Conservation (phyloP, 2,113 vertebrate species). For the Stegostoma tigrinum region DNA sequence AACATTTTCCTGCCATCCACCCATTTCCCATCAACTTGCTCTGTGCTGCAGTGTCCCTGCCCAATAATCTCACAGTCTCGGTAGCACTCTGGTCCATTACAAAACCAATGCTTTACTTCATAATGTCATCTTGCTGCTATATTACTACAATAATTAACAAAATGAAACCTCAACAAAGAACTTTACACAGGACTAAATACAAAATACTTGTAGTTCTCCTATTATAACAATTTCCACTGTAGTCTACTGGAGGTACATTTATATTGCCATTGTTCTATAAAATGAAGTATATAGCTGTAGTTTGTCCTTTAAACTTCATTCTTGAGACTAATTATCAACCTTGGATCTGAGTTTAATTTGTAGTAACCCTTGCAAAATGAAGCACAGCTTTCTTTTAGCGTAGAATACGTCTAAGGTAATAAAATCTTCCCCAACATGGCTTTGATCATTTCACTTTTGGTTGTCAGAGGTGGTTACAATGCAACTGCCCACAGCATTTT, state of each 20-base stretch:
- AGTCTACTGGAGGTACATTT: background rate
- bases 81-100: background rate
- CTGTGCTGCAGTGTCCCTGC: no score
- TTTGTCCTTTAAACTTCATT: background rate
- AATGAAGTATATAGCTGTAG: background rate
- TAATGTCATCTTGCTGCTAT: background rate
- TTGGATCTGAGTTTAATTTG: conserved; percentile 17
- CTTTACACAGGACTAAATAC: background rate
- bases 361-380: background rate
- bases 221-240: background rate
- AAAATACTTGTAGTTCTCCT: background rate
- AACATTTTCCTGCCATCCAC: no score
- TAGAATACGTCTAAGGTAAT: background rate
- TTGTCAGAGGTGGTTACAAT: background rate
- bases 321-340: background rate
- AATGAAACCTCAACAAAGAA: background rate
- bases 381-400: background rate
- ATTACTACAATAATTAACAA: background rate
- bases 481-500: background rate
- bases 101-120: background rate
- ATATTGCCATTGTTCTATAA: background rate
- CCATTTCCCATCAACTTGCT: no score
- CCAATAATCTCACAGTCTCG: background rate
- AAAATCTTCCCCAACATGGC: background rate
- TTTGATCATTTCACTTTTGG: background rate